Evolutionary conservation across 2,113 vertebrate species (phyloP).

Genomic region (Carettochelys insculpta): DNA sequence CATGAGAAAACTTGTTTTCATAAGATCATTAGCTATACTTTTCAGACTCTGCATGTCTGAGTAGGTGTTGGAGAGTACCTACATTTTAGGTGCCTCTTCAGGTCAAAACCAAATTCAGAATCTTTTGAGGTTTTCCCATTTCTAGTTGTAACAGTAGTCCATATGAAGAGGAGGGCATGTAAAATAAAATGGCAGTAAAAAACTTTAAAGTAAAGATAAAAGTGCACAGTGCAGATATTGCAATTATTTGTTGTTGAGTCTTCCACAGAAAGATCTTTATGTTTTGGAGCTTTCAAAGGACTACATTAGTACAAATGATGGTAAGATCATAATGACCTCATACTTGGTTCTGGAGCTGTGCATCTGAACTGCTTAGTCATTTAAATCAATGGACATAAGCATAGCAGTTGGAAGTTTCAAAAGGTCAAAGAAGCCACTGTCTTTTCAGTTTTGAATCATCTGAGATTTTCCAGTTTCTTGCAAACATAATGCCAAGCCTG

Average conservation of each 20-base stretch:
- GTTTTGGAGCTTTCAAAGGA: constrained; percentile 40
- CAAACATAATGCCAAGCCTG: constrained; percentile 57
- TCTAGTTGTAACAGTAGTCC: not conserved
- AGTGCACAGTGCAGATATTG: not conserved
- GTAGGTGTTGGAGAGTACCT: accelerated
- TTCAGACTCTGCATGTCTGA: not conserved
- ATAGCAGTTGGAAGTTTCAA: constrained; percentile 61
- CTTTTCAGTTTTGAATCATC: constrained; percentile 75
- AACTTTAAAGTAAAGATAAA: not conserved
- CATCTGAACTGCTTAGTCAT: constrained; percentile 58
- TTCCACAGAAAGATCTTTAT: constrained; percentile 40
- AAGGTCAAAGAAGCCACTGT: constrained; percentile 74
- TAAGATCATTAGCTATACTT: not conserved
- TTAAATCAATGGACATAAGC: constrained; percentile 55
- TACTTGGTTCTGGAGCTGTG: constrained; percentile 8
- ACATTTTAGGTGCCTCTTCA: not conserved
- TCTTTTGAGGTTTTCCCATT: not conserved
- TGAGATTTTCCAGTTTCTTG: constrained; percentile 63
- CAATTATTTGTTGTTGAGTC: not conserved
- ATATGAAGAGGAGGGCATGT: not conserved
- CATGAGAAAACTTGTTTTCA: not conserved
- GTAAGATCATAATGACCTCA: constrained; percentile 29
- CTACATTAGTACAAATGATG: constrained; percentile 41
- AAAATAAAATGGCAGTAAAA: not conserved
- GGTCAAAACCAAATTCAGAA: not conserved